Percentiles rank a stretch among this genome's conserved stretches.
Evolutionary conservation across 2,888 invertebrate species (phyloP).

Genomic region (Ectobius pallidus): DNA sequence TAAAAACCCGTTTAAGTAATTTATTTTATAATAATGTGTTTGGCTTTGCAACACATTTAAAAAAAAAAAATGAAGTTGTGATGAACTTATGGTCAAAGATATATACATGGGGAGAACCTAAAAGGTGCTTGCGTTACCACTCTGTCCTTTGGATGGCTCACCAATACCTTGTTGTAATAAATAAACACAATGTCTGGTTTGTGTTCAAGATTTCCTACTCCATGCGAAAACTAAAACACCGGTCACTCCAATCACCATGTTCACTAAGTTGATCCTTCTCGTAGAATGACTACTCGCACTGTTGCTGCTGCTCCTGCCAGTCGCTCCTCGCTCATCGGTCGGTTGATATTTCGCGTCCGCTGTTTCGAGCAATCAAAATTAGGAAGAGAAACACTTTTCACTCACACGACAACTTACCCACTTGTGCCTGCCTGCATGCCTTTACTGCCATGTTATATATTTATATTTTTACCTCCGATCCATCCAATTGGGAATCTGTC

Average conservation of each 20-base stretch:
- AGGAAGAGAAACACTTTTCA: not conserved
- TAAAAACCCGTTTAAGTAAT: too few relatives aligned
- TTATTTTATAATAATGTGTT: too few relatives aligned
- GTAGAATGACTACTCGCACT: not conserved
- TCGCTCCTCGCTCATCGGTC: not conserved
- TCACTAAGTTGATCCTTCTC: too few relatives aligned
- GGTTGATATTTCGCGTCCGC: not conserved
- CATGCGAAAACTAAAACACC: not conserved
- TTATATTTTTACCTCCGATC: not conserved
- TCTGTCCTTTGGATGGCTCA: not conserved
- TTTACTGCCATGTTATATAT: not conserved
- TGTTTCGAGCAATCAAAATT: conserved; percentile 8
- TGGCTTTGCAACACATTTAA: too few relatives aligned
- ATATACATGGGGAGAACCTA: too few relatives aligned
- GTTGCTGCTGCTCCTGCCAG: not conserved
- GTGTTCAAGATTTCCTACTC: not conserved
- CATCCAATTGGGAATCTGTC: conserved; percentile 7
- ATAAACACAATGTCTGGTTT: not conserved
- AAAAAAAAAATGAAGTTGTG: too few relatives aligned
- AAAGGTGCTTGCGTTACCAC: not conserved
- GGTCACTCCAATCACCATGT: not conserved
- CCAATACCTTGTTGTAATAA: not conserved
- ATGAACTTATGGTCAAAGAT: too few relatives aligned
- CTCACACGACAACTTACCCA: not conserved
- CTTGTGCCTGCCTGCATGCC: not conserved